Evolutionary conservation across 2,113 vertebrate genomes (phyloP), one percentile per base, ranked within the genome.

Genomic region (Oplegnathus fasciatus): DNA sequence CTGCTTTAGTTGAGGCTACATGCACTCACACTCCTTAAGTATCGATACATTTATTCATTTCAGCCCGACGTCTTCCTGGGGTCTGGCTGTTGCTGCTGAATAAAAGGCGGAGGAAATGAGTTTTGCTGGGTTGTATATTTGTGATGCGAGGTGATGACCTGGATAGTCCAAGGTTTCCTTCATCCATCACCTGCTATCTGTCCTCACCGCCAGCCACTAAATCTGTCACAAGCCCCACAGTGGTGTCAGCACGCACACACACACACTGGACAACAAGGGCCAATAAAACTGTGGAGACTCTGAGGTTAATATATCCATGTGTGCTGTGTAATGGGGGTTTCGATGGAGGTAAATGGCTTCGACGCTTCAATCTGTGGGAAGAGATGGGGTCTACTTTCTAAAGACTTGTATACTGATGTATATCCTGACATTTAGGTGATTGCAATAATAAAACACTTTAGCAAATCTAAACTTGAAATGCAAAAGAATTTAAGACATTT

Each of bases 141-240:
- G 67, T 62, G 66, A 74, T 61, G 80, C 58, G 76, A 88, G 75
- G 74, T 50, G 88, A 74, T 89, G 92, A 94, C 94, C 89, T 82
- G 85, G 73, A 92, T 88, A 42, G 75, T 91, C 85, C 89, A 89
- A 93, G 91, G 91, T 88, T 86, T 77, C 58, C 83, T 66, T 76
- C 87, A 94, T 95, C 92, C 91, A 95, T 94, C 93, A 93, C 60
- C 83, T 76, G 82, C 79, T 81, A 76, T 82, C 85, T 82, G 75
- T 83, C 85, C 86, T 78, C 79, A 85, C 65, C 20, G n/a, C 58
- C 62, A 30, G 64, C 67, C 88, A 93, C 84, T 93, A 88, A 92
- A 93, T 90, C 92, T 89, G 75, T 80, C 86, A 82, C 71, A 2
- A 75, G 70, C 50, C 34, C 34, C 73, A 42, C 79, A 54, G 70